Conservation (phyloP, 2,888 invertebrate species). For the Muschampia plurimacula region DNA sequence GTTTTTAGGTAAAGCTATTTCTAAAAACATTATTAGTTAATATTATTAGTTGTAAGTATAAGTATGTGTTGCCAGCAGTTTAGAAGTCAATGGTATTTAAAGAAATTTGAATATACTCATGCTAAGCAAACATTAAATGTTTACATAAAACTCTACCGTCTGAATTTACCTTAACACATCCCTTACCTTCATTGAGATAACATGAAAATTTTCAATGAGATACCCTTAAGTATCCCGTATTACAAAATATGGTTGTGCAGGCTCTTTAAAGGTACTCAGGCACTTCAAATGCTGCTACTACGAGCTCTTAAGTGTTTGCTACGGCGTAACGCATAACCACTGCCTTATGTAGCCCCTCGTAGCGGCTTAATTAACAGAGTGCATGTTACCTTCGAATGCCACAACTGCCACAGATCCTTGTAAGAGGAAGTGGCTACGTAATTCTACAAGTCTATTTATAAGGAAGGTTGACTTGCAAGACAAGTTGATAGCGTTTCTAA, state of each 20-base stretch:
- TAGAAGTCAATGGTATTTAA: too few species aligned
- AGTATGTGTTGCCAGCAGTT: too few species aligned
- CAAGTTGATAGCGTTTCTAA: neutral
- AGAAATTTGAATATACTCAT: too few species aligned
- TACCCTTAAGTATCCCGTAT: slow-evolving; percentile 4
- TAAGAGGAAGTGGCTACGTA: neutral
- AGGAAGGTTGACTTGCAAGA: neutral
- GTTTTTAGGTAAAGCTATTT: too few species aligned
- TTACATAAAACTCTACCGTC: too few species aligned
- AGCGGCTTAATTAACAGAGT: slow-evolving; percentile 29
- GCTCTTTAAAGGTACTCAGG: slow-evolving; percentile 13
- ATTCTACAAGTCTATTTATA: slow-evolving; percentile 1
- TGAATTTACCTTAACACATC: too few species aligned
- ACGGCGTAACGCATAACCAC: slow-evolving; percentile 24
- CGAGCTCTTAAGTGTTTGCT: slow-evolving; percentile 26
- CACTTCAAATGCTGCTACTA: slow-evolving; percentile 18
- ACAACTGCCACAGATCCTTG: slow-evolving; percentile 28
- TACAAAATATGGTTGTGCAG: slow-evolving; percentile 10
- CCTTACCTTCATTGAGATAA: too few species aligned
- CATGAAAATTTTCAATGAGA: too few species aligned
- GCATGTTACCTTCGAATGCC: slow-evolving; percentile 21
- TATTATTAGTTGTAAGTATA: too few species aligned
- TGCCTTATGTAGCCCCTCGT: slow-evolving; percentile 21
- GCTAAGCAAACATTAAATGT: too few species aligned
- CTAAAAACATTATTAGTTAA: too few species aligned